Conservation (phyloP, 2,888 invertebrate genomes). For the Drosophila maculinotata region DNA sequence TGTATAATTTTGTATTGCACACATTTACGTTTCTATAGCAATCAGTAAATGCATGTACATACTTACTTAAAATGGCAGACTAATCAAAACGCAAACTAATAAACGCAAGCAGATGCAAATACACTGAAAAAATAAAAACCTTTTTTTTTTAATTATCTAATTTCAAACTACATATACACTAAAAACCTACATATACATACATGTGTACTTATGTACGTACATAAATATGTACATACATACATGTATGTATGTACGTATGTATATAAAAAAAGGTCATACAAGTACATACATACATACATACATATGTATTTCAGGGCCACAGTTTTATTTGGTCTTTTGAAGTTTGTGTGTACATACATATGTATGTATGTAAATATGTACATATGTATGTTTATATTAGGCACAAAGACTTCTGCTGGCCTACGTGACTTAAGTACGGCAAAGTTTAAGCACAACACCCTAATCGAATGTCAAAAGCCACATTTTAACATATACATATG, state of each 20-base stretch:
- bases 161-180: too few relatives aligned
- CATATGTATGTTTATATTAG: constrained; percentile 2
- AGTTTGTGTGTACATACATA: background rate
- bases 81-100: constrained; percentile 13
- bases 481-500: too few relatives aligned
- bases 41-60: constrained; percentile 10
- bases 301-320: background rate
- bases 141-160: too few relatives aligned
- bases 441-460: constrained; percentile 11
- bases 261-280: too few relatives aligned
- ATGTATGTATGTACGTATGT: background rate
- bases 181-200: too few relatives aligned
- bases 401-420: constrained; percentile 20
- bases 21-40: constrained; percentile 7
- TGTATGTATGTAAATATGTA: constrained; percentile 1
- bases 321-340: too few relatives aligned
- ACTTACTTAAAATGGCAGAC: constrained; percentile 9
- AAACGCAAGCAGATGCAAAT: constrained; percentile 11
- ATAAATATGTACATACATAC: background rate
- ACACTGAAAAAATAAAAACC: constrained; percentile 28
- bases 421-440: constrained; percentile 46
- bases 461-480: constrained; percentile 14
- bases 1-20: background rate
- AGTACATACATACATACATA: background rate
- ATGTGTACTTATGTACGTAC: background rate